Percentiles rank a stretch among this genome's conserved stretches.
Conservation (phyloP, 2,888 invertebrate genomes). For the Sycophila texana region DNA sequence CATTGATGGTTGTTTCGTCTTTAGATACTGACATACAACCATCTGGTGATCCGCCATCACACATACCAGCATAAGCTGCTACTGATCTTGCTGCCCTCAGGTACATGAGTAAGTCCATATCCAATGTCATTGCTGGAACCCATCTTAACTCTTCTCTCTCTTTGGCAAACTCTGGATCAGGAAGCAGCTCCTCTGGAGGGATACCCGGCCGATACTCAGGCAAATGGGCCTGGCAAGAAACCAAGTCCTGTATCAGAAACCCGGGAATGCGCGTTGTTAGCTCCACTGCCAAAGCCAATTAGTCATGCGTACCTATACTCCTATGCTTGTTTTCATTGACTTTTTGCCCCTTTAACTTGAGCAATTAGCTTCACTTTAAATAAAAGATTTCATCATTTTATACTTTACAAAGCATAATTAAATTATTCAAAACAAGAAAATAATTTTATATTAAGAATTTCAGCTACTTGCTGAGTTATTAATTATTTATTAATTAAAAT, state of each 20-base stretch:
- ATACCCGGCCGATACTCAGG: constrained; percentile 78
- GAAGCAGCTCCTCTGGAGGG: constrained; percentile 74
- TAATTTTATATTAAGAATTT: no score
- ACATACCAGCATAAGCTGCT: constrained; percentile 99
- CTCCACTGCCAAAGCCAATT: constrained; percentile 72
- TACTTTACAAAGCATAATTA: no score
- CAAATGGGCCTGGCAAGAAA: constrained; percentile 79
- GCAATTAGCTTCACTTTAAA: not conserved
- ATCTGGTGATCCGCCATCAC: constrained; percentile 97
- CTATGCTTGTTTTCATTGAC: constrained; percentile 63
- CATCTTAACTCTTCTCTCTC: constrained; percentile 92
- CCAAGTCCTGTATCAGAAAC: constrained; percentile 74
- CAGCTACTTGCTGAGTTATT: no score
- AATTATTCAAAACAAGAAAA: no score
- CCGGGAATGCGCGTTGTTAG: constrained; percentile 71
- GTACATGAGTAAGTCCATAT: constrained; percentile 98
- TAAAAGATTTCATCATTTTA: no score
- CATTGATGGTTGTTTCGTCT: constrained; percentile 98
- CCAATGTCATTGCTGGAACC: constrained; percentile 94
- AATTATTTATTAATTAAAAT: no score
- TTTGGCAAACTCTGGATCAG: constrained; percentile 77
- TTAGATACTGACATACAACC: constrained; percentile 97
- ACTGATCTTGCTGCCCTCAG: constrained; percentile 97
- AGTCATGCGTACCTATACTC: constrained; percentile 69
- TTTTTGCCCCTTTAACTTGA: not conserved